phyloP scores from a whole-genome alignment of 2,113 vertebrate genomes.

The Trematocara macrostoma region DNA sequence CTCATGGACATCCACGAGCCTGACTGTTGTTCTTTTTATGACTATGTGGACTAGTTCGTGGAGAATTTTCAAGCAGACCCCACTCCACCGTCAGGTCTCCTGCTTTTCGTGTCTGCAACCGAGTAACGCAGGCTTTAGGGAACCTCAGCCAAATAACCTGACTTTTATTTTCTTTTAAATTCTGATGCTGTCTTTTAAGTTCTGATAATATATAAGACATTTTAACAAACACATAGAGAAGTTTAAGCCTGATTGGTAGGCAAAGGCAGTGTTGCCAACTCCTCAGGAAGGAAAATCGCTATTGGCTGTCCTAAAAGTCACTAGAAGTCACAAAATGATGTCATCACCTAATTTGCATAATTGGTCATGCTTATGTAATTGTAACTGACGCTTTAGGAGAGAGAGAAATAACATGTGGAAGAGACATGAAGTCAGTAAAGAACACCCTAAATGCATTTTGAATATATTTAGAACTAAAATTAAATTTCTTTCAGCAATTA shows the following conservation, averaged over 20 bases:
- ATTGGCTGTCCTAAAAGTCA: background rate
- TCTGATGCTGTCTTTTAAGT: background rate
- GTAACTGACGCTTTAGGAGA: fast-evolving
- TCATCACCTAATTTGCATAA: background rate
- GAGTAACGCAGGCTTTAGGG: background rate
- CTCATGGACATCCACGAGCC: fast-evolving
- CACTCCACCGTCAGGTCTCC: background rate
- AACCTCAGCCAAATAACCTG: background rate
- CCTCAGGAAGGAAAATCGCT: fast-evolving
- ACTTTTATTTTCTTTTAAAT: fast-evolving
- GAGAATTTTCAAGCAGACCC: fast-evolving
- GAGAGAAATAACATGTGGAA: background rate
- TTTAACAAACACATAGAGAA: background rate
- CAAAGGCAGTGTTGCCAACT: background rate
- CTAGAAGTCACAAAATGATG: background rate
- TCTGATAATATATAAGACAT: background rate
- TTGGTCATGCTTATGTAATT: background rate
- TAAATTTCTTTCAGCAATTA: fast-evolving
- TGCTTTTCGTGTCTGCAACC: background rate
- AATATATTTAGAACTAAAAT: background rate
- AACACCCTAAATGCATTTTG: fast-evolving
- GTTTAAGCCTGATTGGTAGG: background rate
- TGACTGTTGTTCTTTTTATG: background rate
- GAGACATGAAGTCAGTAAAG: background rate
- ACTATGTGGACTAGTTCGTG: background rate